These are phyloP conservation scores for Sebastes alutus DNA, from an alignment of 2,797 vertebrate genomes.

Conservation along the genomic window DNA sequence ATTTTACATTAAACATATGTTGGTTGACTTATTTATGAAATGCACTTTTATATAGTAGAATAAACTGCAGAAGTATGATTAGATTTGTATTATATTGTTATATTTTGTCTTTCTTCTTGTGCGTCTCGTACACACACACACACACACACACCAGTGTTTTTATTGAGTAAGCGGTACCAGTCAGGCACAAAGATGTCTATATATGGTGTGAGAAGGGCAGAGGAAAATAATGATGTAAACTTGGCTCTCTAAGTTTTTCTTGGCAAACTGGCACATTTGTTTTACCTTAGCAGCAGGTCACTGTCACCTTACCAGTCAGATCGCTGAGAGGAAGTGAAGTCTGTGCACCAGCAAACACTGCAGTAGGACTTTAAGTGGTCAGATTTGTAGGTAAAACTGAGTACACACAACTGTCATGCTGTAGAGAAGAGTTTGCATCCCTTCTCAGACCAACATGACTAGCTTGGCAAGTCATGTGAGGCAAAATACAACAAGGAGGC, in stretches of 20 bases:
- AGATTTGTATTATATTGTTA: background rate
- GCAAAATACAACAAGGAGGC: background rate
- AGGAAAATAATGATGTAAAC: conserved; percentile 37
- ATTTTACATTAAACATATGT: background rate
- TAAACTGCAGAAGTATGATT: background rate
- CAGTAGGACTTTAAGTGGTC: fast-evolving
- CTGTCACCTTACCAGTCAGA: conserved; percentile 3
- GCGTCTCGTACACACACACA: background rate
- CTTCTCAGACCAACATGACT: background rate
- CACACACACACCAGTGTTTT: background rate
- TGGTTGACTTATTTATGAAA: background rate
- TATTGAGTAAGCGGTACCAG: conserved; percentile 1
- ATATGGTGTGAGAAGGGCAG: conserved; percentile 38
- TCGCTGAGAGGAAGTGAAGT: background rate
- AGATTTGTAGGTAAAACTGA: background rate
- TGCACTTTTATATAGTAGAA: background rate
- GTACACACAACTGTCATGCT: background rate
- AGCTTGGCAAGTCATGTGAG: background rate
- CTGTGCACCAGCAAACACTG: background rate
- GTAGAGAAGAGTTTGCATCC: too few relatives aligned
- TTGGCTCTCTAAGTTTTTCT: conserved; percentile 13
- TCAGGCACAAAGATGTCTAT: conserved; percentile 38
- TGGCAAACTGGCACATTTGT: conserved; percentile 19
- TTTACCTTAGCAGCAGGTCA: conserved; percentile 1
- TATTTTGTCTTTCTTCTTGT: background rate